phyloP scores from a whole-genome alignment of 2,113 vertebrate species.

The Caranx ignobilis region DNA sequence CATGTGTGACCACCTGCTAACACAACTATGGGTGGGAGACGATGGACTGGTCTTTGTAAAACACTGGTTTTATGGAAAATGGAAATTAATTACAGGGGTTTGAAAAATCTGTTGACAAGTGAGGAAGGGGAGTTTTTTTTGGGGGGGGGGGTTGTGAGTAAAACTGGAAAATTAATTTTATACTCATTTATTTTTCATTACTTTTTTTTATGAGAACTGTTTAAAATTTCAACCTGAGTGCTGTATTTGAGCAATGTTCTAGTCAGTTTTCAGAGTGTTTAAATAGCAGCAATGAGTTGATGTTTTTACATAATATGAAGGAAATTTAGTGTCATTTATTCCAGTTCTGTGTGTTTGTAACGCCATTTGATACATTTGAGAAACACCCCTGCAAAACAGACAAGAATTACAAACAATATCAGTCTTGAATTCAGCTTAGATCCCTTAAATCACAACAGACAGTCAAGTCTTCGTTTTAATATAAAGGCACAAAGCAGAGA shows the following conservation, averaged over 20 bases:
- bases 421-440: not conserved
- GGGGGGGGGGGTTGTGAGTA: not conserved
- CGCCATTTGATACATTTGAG: slow-evolving; percentile 10
- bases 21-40: not conserved
- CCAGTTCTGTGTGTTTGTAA: slow-evolving; percentile 21
- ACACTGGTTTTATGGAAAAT: slow-evolving; percentile 32
- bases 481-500: not conserved
- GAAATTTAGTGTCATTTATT: slow-evolving; percentile 30
- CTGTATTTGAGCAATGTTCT: slow-evolving; percentile 31
- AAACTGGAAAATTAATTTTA: slow-evolving; percentile 51
- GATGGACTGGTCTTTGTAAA: not conserved
- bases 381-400: not conserved
- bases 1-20: not conserved
- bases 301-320: slow-evolving; percentile 31
- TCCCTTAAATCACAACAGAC: not conserved
- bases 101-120: not conserved
- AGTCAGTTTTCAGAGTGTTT: slow-evolving; percentile 35
- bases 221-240: slow-evolving; percentile 2
- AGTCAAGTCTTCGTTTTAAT: not conserved
- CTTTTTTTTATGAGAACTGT: not conserved
- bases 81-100: not conserved
- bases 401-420: not conserved
- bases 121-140: slow-evolving; percentile 11
- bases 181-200: slow-evolving; percentile 12
- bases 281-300: slow-evolving; percentile 7